Evolutionary conservation across 2,888 invertebrate genomes (phyloP), one percentile per base, ranked within the genome.

Genomic region (Athalia circularis): DNA sequence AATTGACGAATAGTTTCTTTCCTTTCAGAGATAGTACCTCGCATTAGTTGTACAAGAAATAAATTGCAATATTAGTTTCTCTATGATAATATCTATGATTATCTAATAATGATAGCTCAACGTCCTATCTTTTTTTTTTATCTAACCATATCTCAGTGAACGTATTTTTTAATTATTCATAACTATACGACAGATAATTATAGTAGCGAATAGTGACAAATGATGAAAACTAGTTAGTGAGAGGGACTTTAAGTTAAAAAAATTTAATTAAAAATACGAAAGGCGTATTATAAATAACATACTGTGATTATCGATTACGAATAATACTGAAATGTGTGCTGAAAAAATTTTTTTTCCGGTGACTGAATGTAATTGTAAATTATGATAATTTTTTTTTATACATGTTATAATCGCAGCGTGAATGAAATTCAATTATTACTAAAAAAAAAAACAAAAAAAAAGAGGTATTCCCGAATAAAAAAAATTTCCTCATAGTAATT

Each of bases 11-110:
- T n/a, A n/a, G n/a, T n/a, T n/a, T n/a, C n/a, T n/a, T n/a, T n/a
- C n/a, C n/a, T n/a, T n/a, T n/a, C 29, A 29, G 29, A 29, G 29
- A 29, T 29, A 29, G 29, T 29, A 29, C 0, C 2, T 29, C 29
- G 29, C 2, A 29, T 29, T 29, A 29, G 29, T 29, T 29, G 29
- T 29, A 29, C 29, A 29, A 0, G 29, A 52, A 50, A 9, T 11
- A 75, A 6, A 62, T 62, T 64, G 62, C 62, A 75, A 75, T 75
- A 75, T 75, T 75, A 75, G 75, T 62, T 75, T 64, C 62, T 62
- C 29, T 62, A 52, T 62, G 8, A 62, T 62, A 54, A 45, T 54
- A 67, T 48, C n/a, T 43, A 0, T 15, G 52, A 9, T 52, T 29
- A 68, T 68, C 9, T 11, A 68, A 29, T 29, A 29, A 29, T 29